Base-by-base conservation (phyloP, 2,797 vertebrate species). In the Enteromius treurensis region DNA sequence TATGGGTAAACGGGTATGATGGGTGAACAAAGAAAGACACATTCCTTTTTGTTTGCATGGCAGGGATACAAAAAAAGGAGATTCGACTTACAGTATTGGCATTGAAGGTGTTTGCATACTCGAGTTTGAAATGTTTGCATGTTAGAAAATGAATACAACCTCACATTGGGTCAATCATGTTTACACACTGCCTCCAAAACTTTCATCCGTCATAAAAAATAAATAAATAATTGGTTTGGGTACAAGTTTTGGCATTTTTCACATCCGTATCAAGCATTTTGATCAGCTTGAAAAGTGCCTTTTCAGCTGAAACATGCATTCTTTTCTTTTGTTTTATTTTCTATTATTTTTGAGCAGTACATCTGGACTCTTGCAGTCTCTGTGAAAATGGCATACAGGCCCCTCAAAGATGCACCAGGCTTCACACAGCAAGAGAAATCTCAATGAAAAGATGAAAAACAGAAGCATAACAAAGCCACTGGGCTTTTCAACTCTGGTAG, bases 1-100 rank as follows among this genome's bases (percentile, higher is more conserved):
- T 37, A 34, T 69, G 45, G 69, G 40, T 75, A 34, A 78, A 81
- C 32, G 15, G 37, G 60, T 74, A 65, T n/a, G 29, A 78, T 78
- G 23, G n/a, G 60, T 13, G 17, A 21, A 53, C 65, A 68, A 64
- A 37, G 68, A 47, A 34, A 14, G 21, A 58, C 34, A 40, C 74
- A 37, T 42, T 58, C 53, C 34, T 76, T 26, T 0, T 51, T 73
- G 45, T 73, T 29, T 62, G 14, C 37, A 19, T 19, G 4, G 15
- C 55, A 77, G 11, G 11, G 23, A 76, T 21, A 17, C 3, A 71
- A 29, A 64, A 60, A 60, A 17, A 32, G 32, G 10, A 34, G 21
- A 21, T 34, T 34, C 14, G 47, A 19, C 42, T 10, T 71, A 15
- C 15, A 49, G 4, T 47, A 29, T 26, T 47, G 23, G 26, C 69